Base-by-base conservation (phyloP, 2,888 invertebrate genomes). In the Trilocha varians region DNA sequence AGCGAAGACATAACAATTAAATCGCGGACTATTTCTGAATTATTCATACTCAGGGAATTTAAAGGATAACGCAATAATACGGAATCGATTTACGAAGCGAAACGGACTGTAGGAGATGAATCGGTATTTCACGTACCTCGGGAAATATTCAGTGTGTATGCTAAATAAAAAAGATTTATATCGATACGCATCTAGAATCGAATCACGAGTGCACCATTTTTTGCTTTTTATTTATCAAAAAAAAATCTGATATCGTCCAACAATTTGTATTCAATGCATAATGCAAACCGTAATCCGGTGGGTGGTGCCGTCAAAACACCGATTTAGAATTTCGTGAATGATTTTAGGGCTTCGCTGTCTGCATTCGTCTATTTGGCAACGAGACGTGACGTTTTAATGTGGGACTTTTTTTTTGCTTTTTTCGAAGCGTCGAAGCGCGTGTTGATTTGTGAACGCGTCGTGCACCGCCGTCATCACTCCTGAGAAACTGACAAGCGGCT, bases 221-320 rank as follows among this genome's bases (percentile, higher is more conserved):
- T 25, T 25, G 2, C 11, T 25, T 25, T 25, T 25, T 5, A 11
- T 25, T 25, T 25, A 4, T 25, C 11, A 6, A 25, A 25, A 9
- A 6, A 5, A 9, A 11, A 25, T 25, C 25, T 25, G 6, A 25
- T 9, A 25, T 25, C 25, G 25, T n/a, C 49, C 46, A 47, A 46
- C 65, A 65, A 70, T 82, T 78, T 68, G 79, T 82, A 82, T 82
- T 78, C 80, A 64, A 53, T 61, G 65, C 65, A 65, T 67, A 64
- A 60, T 72, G 70, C 75, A 73, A 11, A 11, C 5, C 54, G 57
- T 82, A 78, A 83, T 79, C 65, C 65, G 60, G 74, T 82, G 82
- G 82, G 82, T 74, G 82, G 78, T 59, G 59, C 68, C 63, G 48
- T 49, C 50, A 53, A 56, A 53, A 70, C 68, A 53, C n/a, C 25